Evolutionary conservation across 2,888 invertebrate species (phyloP), one percentile per base, ranked within the genome.

Genomic region (Leptarthrus brevirostris): DNA sequence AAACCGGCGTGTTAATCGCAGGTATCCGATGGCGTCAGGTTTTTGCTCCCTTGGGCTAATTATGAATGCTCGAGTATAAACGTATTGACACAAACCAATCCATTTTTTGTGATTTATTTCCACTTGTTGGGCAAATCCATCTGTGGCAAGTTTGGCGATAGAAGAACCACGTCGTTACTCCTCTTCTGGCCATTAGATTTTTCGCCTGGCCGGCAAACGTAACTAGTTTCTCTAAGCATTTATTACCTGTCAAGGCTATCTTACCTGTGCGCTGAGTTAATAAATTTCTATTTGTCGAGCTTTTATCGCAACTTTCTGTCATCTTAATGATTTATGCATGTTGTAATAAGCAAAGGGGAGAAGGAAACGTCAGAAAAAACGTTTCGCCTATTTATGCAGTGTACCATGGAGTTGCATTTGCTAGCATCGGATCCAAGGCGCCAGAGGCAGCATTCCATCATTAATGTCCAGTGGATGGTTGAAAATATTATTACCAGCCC

Each of bases 251-350:
- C 71, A 54, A 71, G 54, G 71, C 71, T 71, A 71, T 44, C 26
- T 22, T 14, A 56, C 26, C 14, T 22, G 26, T 44, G 70, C 10
- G 56, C 53, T 12, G 10, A 71, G 47, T 40, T 61, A 26, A 74
- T 72, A 72, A 74, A 74, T 74, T 72, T 64, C 54, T 66, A 53
- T 44, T 64, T 53, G 64, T 52, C 52, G 58, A 74, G 64, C 64
- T 72, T 72, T 74, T 74, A 72, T 72, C 72, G 30, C 30, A 64
- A 26, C 14, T 74, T 54, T 44, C 72, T 66, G 74, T 72, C 72
- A 66, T 64, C 64, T 54, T 24, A 44, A 72, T 70, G 74, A 74
- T 74, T 74, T 74, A 74, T 61, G 20, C 20, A 16, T 61, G 61
- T 12, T 24, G 20, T 20, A 52, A 24, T 18, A 12, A 54, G 22